A percentile compares a stretch with the other conserved stretches of the same genome.
These are phyloP conservation scores for Pammene fasciana DNA, from an alignment of 2,888 invertebrate species.

Conservation along the genomic window DNA sequence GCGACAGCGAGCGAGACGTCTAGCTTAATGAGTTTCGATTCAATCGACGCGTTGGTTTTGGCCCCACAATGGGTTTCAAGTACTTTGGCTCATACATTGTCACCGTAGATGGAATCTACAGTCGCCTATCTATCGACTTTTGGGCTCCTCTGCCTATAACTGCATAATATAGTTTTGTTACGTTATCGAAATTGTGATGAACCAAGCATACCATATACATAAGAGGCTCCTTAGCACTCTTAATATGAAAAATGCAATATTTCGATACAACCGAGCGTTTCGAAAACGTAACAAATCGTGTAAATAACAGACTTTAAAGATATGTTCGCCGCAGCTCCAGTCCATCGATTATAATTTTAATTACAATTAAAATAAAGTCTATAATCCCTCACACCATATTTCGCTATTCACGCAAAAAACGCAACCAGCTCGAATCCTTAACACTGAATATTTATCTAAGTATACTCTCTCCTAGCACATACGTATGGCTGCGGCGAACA, in stretches of 20 bases:
- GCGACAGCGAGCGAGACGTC: too few relatives aligned
- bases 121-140: background rate
- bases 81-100: too few relatives aligned
- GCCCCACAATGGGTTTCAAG: too few relatives aligned
- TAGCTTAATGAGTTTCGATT: too few relatives aligned
- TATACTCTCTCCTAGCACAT: constrained; percentile 23
- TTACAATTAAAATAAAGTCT: constrained; percentile 26
- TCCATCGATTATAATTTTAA: constrained; percentile 21
- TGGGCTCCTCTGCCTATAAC: constrained; percentile 33
- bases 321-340: constrained; percentile 37
- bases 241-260: constrained; percentile 26
- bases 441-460: constrained; percentile 28
- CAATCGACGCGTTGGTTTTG: too few relatives aligned
- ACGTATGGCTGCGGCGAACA: constrained; percentile 35
- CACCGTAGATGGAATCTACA: background rate
- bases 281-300: constrained; percentile 34
- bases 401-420: constrained; percentile 16
- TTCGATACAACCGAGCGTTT: constrained; percentile 24
- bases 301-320: constrained; percentile 25
- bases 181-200: constrained; percentile 39
- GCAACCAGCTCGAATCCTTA: constrained; percentile 1
- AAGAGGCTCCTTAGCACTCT: constrained; percentile 10
- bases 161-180: constrained; percentile 36
- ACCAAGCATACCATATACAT: constrained; percentile 26
- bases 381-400: constrained; percentile 17